Base-by-base conservation (phyloP, 1,140 invertebrate genomes). In the Rhagoletis pomonella region DNA sequence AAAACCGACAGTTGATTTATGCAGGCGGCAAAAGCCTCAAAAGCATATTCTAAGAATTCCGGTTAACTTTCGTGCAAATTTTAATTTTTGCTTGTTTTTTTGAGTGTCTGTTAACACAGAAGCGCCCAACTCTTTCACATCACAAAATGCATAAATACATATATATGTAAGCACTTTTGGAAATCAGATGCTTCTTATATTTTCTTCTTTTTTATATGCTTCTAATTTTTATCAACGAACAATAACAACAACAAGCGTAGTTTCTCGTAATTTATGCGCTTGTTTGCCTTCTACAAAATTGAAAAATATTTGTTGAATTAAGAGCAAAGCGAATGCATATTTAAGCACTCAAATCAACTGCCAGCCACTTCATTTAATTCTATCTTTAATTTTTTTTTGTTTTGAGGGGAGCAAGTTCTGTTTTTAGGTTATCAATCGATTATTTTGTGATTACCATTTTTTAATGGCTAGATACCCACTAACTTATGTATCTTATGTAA, bases 341-440 rank as follows among this genome's bases (percentile, higher is more conserved):
- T 73, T 0, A 55, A 55, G 10, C 50, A 55, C 29, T 29, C 50
- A 55, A 55, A 29, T 29, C 29, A 29, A 29, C 29, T 29, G 50
- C 5, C 50, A 1, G 10, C 50, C 50, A 55, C 10, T 55, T 55
- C 10, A 55, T 55, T 7, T 55, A 1, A 29, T 29, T 29, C 29
- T 29, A 29, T 29, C 29, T 29, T 29, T 29, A 29, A 29, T 55
- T 55, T 55, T 55, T 10, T 55, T 7, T 5, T 55, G 10, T 55
- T 55, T 55, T 55, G 50, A 29, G 29, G 29, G 29, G 50, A 62
- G n/a, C 60, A 62, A 62, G 60, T 62, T 62, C 17, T 62, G 7
- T 81, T 81, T 81, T 50, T 19, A 19, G 73, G 47, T 81, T 81
- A 81, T 81, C 47, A 55, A n/a, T 19, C 73, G 73, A 55, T 81